Conservation (phyloP, 2,888 invertebrate species). For the Chaitophorus viminalis region DNA sequence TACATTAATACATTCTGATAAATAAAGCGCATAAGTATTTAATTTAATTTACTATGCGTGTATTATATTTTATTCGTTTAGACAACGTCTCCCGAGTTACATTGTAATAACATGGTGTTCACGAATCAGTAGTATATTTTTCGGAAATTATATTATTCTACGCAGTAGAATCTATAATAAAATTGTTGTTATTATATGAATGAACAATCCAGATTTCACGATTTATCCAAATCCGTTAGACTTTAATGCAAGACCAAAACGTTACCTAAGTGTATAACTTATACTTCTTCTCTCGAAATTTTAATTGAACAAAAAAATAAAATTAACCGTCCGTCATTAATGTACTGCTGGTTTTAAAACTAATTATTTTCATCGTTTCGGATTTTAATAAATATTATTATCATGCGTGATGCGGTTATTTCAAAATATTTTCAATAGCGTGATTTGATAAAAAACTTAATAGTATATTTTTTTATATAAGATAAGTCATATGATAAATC, state of each 20-base stretch:
- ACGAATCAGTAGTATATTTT: too few species aligned
- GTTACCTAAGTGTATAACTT: background rate
- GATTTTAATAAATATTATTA: background rate
- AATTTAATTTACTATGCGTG: background rate
- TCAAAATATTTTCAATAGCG: too few species aligned
- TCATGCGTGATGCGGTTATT: too few species aligned
- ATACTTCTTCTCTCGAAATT: background rate
- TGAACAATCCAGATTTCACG: background rate
- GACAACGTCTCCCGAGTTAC: background rate
- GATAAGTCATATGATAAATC: too few species aligned
- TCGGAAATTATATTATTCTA: too few species aligned
- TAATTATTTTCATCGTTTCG: background rate
- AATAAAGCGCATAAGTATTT: background rate
- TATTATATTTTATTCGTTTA: background rate
- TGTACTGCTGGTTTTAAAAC: background rate
- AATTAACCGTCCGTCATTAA: background rate
- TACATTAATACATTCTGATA: too few species aligned
- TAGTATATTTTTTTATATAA: too few species aligned
- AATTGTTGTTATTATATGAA: background rate
- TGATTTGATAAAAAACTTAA: too few species aligned
- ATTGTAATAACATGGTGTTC: background rate
- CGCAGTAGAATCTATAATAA: background rate
- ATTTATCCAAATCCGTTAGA: slow-evolving; percentile 7
- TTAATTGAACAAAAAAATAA: background rate
- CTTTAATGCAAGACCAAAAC: slow-evolving; percentile 39